A percentile compares a stretch with the other conserved stretches of the same genome.
phyloP scores from a whole-genome alignment of 2,797 vertebrate genomes.

The Scomberomorus guttatus region DNA sequence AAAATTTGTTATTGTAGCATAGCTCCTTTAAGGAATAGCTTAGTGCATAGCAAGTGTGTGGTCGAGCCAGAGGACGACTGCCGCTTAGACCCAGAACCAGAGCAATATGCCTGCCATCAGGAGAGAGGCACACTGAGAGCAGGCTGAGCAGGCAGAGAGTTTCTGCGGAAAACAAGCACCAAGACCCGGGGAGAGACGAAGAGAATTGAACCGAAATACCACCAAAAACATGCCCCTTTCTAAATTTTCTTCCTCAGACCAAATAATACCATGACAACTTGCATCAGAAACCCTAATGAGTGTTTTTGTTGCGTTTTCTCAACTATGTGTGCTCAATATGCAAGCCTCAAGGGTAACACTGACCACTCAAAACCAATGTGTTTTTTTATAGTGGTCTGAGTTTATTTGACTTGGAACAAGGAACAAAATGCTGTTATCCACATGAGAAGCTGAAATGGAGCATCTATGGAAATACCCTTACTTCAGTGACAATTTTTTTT shows the following conservation, averaged over 20 bases:
- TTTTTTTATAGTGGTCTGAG: not conserved
- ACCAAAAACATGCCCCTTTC: not conserved
- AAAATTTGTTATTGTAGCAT: no score
- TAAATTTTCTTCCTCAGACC: not conserved
- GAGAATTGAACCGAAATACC: not conserved
- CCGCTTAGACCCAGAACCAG: no score
- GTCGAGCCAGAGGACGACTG: no score
- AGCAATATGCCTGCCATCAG: no score
- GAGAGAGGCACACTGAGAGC: no score
- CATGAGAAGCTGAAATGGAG: not conserved
- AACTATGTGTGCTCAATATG: constrained; percentile 1
- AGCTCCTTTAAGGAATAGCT: no score
- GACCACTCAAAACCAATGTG: not conserved
- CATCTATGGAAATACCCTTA: not conserved
- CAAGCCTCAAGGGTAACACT: not conserved
- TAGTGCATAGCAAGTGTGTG: not conserved
- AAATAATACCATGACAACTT: constrained; percentile 7
- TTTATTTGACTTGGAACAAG: not conserved
- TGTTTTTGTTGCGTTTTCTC: not conserved
- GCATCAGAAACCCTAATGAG: not conserved
- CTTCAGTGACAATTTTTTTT: not conserved
- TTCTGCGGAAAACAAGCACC: no score
- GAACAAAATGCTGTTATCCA: not conserved
- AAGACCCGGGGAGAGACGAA: no score
- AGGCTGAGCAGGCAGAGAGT: no score